These are phyloP conservation scores for Siniperca obscura DNA, from an alignment of 2,797 vertebrate species.

Conservation along the genomic window DNA sequence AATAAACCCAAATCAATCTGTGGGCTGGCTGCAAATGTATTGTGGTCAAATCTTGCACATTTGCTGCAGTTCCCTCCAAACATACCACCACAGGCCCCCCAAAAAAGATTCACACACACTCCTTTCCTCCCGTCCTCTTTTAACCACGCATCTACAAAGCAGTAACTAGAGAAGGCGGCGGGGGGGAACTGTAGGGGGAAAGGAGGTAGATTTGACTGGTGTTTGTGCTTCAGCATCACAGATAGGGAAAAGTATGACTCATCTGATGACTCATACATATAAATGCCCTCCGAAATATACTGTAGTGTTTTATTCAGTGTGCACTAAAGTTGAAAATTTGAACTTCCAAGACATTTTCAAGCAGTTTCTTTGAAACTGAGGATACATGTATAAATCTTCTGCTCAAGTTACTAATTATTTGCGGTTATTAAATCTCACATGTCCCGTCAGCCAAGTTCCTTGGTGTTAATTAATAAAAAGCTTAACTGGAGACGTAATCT, in stretches of 20 bases:
- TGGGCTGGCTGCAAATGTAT: constrained; percentile 47
- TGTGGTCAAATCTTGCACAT: constrained; percentile 53
- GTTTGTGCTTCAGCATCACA: constrained; percentile 51
- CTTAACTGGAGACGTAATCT: constrained; percentile 44
- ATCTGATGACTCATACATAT: constrained; percentile 70
- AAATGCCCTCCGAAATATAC: constrained; percentile 60
- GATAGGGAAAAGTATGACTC: constrained; percentile 65
- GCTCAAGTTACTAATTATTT: constrained; percentile 38
- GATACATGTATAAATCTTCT: constrained; percentile 22
- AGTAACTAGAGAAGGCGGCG: neutral
- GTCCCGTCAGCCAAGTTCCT: constrained; percentile 46
- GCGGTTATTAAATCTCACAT: constrained; percentile 34
- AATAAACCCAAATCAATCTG: constrained; percentile 68
- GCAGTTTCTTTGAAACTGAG: constrained; percentile 5
- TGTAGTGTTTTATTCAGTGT: constrained; percentile 63
- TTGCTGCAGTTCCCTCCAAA: constrained; percentile 39
- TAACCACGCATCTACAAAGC: neutral
- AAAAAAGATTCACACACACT: constrained; percentile 34
- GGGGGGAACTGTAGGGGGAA: neutral
- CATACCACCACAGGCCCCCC: constrained; percentile 36
- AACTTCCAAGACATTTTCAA: constrained; percentile 21
- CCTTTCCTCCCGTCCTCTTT: neutral
- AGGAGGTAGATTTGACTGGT: constrained; percentile 21
- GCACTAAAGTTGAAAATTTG: constrained; percentile 48
- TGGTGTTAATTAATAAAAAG: constrained; percentile 50